These are phyloP conservation scores for Volucella bombylans DNA, from an alignment of 2,888 invertebrate genomes.

Conservation along the genomic window DNA sequence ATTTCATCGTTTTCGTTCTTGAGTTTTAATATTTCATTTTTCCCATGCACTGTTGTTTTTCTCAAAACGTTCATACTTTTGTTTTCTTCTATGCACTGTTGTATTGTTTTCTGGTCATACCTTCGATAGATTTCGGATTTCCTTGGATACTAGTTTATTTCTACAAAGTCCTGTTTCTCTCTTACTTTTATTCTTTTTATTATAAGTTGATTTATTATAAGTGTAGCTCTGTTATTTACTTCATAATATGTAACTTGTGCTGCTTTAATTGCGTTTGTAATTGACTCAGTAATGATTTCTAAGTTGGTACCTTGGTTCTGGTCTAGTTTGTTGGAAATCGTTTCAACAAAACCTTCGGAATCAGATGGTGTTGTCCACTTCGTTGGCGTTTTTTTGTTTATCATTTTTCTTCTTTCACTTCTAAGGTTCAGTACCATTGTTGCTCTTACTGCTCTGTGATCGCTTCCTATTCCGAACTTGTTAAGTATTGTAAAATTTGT, in stretches of 20 bases:
- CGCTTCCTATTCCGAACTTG: constrained; percentile 5
- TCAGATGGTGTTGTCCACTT: not conserved
- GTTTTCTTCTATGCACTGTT: not conserved
- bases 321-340: not conserved
- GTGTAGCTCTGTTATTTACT: not conserved
- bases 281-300: not conserved
- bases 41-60: not conserved
- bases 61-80: constrained; percentile 1
- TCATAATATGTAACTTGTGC: not conserved
- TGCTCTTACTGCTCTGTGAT: constrained; percentile 3
- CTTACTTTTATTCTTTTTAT: not conserved
- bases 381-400: not conserved
- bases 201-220: not conserved
- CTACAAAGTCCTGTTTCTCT: not conserved
- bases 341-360: too few species aligned
- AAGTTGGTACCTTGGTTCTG: not conserved
- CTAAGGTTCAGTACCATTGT: not conserved
- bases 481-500: not conserved
- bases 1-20: too few species aligned
- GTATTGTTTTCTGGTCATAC: not conserved
- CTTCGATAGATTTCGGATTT: not conserved
- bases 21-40: too few species aligned
- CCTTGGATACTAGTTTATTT: not conserved
- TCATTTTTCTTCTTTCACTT: not conserved
- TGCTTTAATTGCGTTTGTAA: not conserved